These are phyloP conservation scores for Eristalis tenax DNA, from an alignment of 2,888 invertebrate species.

Conservation along the genomic window DNA sequence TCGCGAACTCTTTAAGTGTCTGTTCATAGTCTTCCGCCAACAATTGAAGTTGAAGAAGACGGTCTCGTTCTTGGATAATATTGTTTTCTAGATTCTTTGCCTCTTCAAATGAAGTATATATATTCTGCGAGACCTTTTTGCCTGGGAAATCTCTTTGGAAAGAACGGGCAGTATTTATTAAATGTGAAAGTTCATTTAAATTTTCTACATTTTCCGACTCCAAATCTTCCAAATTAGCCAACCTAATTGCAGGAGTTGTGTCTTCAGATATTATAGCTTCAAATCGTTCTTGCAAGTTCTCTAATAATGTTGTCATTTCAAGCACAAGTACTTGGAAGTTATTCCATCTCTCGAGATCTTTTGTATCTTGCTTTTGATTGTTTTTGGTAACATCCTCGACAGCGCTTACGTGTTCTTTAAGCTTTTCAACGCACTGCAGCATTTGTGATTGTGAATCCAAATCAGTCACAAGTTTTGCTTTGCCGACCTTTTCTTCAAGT, in stretches of 20 bases:
- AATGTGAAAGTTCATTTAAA: constrained; percentile 84
- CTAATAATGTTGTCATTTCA: constrained; percentile 78
- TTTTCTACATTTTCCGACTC: constrained; percentile 86
- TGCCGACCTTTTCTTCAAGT: constrained; percentile 84
- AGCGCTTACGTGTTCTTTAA: constrained; percentile 86
- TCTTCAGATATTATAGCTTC: constrained; percentile 82
- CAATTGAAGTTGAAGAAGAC: constrained; percentile 87
- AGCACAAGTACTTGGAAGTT: constrained; percentile 86
- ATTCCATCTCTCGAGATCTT: constrained; percentile 87
- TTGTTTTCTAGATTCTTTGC: constrained; percentile 87
- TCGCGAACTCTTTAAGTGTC: constrained; percentile 91
- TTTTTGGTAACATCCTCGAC: constrained; percentile 86
- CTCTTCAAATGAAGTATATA: constrained; percentile 86
- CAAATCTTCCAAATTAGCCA: constrained; percentile 87
- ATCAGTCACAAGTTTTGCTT: constrained; percentile 79
- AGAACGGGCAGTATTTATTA: constrained; percentile 85
- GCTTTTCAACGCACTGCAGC: constrained; percentile 83
- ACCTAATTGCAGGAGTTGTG: constrained; percentile 85
- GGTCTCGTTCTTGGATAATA: constrained; percentile 88
- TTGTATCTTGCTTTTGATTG: constrained; percentile 83
- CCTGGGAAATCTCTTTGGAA: constrained; percentile 87
- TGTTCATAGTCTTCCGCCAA: constrained; percentile 94
- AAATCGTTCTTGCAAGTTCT: constrained; percentile 77
- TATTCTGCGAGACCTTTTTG: constrained; percentile 85
- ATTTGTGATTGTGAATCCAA: constrained; percentile 82